Base-by-base conservation (phyloP, 2,113 vertebrate genomes). In the Tupaia chinensis region DNA sequence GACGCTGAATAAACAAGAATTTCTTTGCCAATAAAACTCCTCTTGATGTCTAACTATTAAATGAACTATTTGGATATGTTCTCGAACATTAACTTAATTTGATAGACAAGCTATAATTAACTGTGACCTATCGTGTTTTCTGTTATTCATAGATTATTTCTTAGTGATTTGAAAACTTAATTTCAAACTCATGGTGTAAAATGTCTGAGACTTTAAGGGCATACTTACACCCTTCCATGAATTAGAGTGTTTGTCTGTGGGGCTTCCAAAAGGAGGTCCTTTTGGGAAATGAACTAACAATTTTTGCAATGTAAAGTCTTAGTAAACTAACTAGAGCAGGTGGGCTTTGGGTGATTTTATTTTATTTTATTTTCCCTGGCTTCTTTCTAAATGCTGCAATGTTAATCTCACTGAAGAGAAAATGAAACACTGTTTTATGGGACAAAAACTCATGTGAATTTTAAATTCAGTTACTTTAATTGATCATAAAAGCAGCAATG, bases 91-190 rank as follows among this genome's bases (percentile, higher is more conserved):
- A 91, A 91, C 61, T 95, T 91, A 95, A 96, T 95, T 87, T 95
- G 87, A 88, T 94, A 96, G 97, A 96, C 90, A 96, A 90, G 32
- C 65, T 93, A 79, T 96, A 96, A 97, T 96, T 96, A 97, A 93
- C 84, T 92, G 65, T 70, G 92, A 92, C 93, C 95, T 91, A 15
- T 87, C 61, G 29, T 93, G 63, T 87, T 95, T 97, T 96, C 87
- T 96, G 63, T 95, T 96, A 94, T 91, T 96, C 93, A 92, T 53
- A 84, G 78, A 95, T 78, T 60, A 93, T 95, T 94, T 83, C 92
- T 92, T 92, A 93, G 83, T 12, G 81, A 95, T 89, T 89, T 95
- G 84, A 96, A 98, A 97, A 96, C 86, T 95, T 96, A 93, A 94
- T 97, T 97, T 96, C 72, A 89, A 87, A 92, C 73, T 84, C 77